Percentiles rank a stretch among this genome's conserved stretches.
phyloP scores from a whole-genome alignment of 2,797 vertebrate genomes.

The Malurus splendens region DNA sequence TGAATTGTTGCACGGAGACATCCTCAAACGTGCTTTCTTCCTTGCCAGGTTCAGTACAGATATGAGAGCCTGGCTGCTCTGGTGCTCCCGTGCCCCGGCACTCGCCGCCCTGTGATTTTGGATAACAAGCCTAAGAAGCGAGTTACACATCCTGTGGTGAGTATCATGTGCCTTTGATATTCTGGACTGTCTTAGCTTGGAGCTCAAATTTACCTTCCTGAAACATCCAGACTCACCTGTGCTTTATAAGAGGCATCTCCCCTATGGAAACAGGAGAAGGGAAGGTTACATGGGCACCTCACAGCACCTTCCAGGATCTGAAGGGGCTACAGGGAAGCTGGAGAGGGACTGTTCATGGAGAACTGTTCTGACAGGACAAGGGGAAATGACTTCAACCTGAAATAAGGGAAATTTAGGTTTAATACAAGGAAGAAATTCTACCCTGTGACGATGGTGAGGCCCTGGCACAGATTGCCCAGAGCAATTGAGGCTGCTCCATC shows the following conservation, averaged over 20 bases:
- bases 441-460: background rate
- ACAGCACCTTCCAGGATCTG: background rate
- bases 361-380: background rate
- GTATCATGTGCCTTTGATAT: background rate
- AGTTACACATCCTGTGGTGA: background rate
- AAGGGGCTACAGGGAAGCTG: background rate
- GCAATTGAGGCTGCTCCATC: background rate
- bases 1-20: background rate
- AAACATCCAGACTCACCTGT: background rate
- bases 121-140: background rate
- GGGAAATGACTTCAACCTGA: background rate
- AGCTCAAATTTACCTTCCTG: background rate
- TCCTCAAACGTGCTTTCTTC: background rate
- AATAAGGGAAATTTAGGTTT: background rate
- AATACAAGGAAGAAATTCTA: background rate
- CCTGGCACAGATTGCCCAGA: background rate
- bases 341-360: background rate
- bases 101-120: background rate
- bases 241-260: background rate
- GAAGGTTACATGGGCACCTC: background rate
- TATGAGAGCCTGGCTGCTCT: background rate
- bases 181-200: background rate
- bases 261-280: background rate
- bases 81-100: background rate
- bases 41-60: background rate